Evolutionary conservation across 1,140 invertebrate species (phyloP).

Genomic region (Theocolax elegans): DNA sequence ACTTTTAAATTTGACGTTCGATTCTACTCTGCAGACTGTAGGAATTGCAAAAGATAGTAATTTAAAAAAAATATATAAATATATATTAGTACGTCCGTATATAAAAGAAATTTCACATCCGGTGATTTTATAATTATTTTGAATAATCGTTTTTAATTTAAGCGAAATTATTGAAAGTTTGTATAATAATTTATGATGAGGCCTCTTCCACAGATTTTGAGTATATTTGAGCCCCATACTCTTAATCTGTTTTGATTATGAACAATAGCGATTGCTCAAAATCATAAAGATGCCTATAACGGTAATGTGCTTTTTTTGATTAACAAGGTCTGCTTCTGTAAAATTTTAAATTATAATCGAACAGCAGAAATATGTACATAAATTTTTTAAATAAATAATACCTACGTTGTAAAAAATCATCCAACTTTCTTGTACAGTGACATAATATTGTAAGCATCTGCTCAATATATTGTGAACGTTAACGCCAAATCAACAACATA

Average conservation of each 20-base stretch:
- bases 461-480: neutral
- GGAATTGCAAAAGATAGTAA: constrained; percentile 49
- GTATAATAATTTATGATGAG: too few species aligned
- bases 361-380: constrained; percentile 25
- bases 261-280: neutral
- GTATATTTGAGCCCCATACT: constrained; percentile 45
- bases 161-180: too few species aligned
- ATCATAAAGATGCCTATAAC: neutral
- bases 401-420: constrained; percentile 7
- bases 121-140: too few species aligned
- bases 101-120: too few species aligned
- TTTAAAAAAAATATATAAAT: neutral
- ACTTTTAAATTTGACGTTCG: constrained; percentile 12
- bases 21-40: constrained; percentile 50
- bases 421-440: neutral
- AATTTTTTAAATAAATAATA: too few species aligned
- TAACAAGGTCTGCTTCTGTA: neutral
- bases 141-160: too few species aligned
- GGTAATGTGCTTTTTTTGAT: too few species aligned
- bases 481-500: neutral
- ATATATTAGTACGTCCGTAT: neutral
- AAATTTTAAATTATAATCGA: neutral
- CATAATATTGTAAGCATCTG: constrained; percentile 7
- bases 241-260: constrained; percentile 20
- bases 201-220: constrained; percentile 29